Conservation (phyloP, 2,797 vertebrate species). For the Pagetopsis macropterus region DNA sequence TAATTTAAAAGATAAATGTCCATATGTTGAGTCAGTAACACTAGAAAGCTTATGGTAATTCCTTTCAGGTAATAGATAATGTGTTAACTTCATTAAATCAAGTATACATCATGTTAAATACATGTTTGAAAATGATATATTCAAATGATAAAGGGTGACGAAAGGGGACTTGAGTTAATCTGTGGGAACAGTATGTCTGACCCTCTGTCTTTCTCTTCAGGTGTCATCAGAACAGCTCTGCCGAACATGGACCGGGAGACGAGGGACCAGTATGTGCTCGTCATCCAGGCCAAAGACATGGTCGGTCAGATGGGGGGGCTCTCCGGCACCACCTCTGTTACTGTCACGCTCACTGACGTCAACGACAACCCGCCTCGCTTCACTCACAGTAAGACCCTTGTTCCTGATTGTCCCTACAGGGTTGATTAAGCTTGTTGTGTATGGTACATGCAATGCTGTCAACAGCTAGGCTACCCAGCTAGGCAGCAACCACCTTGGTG, state of each 20-base stretch:
- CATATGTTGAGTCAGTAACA: too few relatives aligned
- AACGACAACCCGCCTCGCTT: constrained; percentile 97
- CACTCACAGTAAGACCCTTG: constrained; percentile 87
- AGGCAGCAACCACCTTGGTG: constrained; percentile 15
- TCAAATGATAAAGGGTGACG: neutral
- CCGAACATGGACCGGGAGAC: constrained; percentile 98
- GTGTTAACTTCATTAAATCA: too few relatives aligned
- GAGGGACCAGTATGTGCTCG: constrained; percentile 94
- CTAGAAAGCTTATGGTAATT: too few relatives aligned
- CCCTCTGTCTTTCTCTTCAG: constrained; percentile 68
- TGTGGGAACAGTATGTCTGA: neutral
- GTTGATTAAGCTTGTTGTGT: constrained; percentile 22
- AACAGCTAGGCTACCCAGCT: constrained; percentile 37
- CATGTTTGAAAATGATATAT: neutral
- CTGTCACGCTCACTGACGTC: constrained; percentile 93
- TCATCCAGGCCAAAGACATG: constrained; percentile 99
- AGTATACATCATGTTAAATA: too few relatives aligned
- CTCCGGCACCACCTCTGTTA: constrained; percentile 95
- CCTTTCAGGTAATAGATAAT: too few relatives aligned
- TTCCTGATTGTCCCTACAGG: constrained; percentile 6
- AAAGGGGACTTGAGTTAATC: neutral
- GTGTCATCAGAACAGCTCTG: constrained; percentile 95
- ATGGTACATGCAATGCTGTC: constrained; percentile 11
- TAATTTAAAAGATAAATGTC: too few relatives aligned
- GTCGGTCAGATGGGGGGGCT: constrained; percentile 97